Percentiles rank a stretch among this genome's conserved stretches.
phyloP scores from a whole-genome alignment of 2,113 vertebrate species.

The Callionymus lyra region DNA sequence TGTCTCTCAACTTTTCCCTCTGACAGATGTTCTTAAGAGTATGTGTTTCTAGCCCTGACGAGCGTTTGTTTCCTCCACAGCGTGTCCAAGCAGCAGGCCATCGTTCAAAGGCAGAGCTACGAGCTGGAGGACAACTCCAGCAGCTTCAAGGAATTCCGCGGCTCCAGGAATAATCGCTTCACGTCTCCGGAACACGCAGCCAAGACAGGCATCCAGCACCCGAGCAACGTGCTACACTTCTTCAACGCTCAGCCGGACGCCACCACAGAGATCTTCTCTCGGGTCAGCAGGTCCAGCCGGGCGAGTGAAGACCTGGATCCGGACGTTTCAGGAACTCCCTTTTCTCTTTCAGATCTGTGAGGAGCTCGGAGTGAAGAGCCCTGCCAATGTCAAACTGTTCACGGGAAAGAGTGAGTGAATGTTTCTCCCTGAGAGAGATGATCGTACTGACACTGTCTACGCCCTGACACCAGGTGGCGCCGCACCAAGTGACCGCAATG shows the following conservation, averaged over 20 bases:
- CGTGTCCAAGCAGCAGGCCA: constrained; percentile 89
- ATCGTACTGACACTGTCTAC: neutral
- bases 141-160: constrained; percentile 92
- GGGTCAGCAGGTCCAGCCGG: constrained; percentile 58
- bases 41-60: too few relatives aligned
- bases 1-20: too few relatives aligned
- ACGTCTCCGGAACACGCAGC: constrained; percentile 87
- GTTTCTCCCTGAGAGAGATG: neutral
- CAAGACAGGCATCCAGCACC: constrained; percentile 94
- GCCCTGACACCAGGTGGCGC: constrained; percentile 36
- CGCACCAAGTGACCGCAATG: constrained; percentile 78
- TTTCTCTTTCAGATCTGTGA: constrained; percentile 74
- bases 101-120: constrained; percentile 88
- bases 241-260: constrained; percentile 89
- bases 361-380: constrained; percentile 78
- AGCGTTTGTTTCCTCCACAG: constrained; percentile 40
- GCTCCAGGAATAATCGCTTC: constrained; percentile 89
- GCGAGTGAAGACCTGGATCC: neutral
- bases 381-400: constrained; percentile 83
- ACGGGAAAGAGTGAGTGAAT: constrained; percentile 84
- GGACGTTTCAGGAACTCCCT: neutral
- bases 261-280: constrained; percentile 77
- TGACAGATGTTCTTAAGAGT: too few relatives aligned
- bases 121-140: constrained; percentile 82
- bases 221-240: constrained; percentile 89